phyloP scores from a whole-genome alignment of 2,888 invertebrate genomes.

The Andrena fulva region DNA sequence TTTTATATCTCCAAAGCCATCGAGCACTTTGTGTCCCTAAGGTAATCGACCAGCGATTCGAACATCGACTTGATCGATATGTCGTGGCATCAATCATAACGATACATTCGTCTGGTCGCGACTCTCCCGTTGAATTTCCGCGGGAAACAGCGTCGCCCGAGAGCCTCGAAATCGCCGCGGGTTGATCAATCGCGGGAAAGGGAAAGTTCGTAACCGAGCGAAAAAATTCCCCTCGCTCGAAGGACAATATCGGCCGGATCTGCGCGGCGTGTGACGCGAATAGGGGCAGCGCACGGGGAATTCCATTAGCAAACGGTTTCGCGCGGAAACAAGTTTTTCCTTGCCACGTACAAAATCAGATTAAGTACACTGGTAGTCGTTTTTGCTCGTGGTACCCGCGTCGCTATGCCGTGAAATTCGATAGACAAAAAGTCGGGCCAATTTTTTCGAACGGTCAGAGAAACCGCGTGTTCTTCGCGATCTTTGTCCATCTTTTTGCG shows the following conservation, averaged over 20 bases:
- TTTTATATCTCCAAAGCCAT: neutral
- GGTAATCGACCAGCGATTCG: conserved; percentile 5
- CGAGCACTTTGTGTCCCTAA: neutral
- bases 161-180: neutral
- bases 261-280: neutral
- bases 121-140: neutral
- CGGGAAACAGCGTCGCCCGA: neutral
- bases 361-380: neutral
- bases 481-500: conserved; percentile 5
- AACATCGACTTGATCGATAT: conserved; percentile 7
- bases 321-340: conserved; percentile 5
- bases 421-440: conserved; percentile 13
- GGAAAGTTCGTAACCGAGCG: conserved; percentile 34
- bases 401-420: conserved; percentile 29
- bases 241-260: conserved; percentile 43
- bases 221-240: conserved; percentile 43
- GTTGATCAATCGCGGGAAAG: conserved; percentile 27
- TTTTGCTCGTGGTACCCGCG: neutral
- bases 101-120: neutral
- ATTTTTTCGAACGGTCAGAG: conserved; percentile 22
- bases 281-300: neutral
- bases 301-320: neutral
- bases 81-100: neutral
- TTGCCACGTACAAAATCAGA: neutral
- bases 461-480: conserved; percentile 40